These are phyloP conservation scores for Heliornis fulica DNA, from an alignment of 2,113 vertebrate genomes.

Conservation along the genomic window DNA sequence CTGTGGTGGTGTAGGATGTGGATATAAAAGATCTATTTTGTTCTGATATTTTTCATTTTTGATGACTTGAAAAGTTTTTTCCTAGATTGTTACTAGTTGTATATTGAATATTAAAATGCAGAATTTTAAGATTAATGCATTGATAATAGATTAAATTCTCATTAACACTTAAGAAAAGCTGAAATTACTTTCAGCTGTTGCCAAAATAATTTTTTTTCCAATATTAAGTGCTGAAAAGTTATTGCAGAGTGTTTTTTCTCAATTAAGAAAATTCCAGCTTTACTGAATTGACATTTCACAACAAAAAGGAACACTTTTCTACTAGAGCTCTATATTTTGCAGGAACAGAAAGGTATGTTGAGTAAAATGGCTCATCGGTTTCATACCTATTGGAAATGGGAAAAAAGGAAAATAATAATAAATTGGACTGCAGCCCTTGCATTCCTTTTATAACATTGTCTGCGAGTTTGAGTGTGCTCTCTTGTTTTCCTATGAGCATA, in stretches of 20 bases:
- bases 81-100: not conserved
- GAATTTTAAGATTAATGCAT: not conserved
- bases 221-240: not conserved
- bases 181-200: not conserved
- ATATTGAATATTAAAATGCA: not conserved
- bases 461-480: not conserved
- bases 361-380: not conserved
- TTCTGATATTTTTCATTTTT: not conserved
- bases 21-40: not conserved
- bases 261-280: not conserved
- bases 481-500: not conserved
- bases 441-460: not conserved
- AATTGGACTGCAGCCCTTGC: not conserved
- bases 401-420: not conserved
- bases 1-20: rapidly evolving
- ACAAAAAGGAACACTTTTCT: not conserved
- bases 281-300: not conserved
- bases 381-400: not conserved
- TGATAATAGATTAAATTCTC: not conserved
- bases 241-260: not conserved
- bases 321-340: not conserved
- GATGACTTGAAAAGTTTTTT: not conserved
- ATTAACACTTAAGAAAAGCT: not conserved
- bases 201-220: not conserved
- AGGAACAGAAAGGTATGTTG: not conserved